Conservation (phyloP, 2,113 vertebrate species). For the Azemiops feae region DNA sequence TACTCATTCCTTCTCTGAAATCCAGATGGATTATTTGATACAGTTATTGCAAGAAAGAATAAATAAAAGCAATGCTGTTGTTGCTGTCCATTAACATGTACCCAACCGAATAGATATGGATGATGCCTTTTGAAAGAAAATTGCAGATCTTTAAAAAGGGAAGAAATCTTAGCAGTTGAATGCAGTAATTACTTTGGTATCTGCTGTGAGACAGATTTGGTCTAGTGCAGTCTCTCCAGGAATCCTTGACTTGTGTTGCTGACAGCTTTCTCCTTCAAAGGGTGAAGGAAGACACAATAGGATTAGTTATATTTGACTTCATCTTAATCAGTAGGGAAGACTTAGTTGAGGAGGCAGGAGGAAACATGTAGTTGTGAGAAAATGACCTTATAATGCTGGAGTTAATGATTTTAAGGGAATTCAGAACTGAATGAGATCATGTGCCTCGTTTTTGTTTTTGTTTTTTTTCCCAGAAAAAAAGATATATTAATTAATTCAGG, state of each 20-base stretch:
- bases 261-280: neutral
- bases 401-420: neutral
- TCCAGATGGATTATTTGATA: neutral
- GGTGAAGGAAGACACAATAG: neutral
- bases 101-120: neutral
- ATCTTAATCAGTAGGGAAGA: neutral
- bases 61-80: neutral
- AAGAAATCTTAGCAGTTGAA: neutral
- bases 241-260: neutral
- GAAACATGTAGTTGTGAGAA: neutral
- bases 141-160: neutral
- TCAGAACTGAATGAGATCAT: neutral
- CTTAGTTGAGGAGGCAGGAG: neutral
- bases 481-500: neutral
- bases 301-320: neutral
- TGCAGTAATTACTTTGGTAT: neutral
- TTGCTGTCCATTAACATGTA: neutral
- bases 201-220: neutral
- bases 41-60: neutral
- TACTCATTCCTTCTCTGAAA: neutral
- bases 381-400: neutral
- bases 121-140: neutral
- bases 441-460: neutral
- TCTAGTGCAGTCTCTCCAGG: neutral
- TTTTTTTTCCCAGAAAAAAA: neutral